phyloP scores from a whole-genome alignment of 2,797 vertebrate species.

The Pachyuromys duprasi region DNA sequence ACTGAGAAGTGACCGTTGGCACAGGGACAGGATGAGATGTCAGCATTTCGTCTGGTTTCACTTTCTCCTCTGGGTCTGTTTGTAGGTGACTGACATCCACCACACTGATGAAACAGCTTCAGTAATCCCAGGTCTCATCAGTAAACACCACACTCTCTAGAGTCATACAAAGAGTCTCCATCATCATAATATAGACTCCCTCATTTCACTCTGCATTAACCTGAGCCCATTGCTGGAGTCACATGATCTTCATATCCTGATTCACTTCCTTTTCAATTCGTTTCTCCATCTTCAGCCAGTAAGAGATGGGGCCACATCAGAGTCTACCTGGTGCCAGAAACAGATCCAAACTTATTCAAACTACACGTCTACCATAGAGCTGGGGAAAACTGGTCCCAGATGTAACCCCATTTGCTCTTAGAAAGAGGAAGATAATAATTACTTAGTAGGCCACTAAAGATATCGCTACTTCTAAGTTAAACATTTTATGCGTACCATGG shows the following conservation, averaged over 20 bases:
- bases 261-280: slow-evolving; percentile 10
- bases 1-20: neutral
- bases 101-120: neutral
- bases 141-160: neutral
- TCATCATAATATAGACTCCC: neutral
- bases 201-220: neutral
- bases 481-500: neutral
- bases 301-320: neutral
- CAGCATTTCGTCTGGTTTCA: neutral
- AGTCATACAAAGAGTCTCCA: neutral
- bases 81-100: neutral
- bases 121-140: neutral
- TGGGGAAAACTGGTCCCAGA: neutral
- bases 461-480: neutral
- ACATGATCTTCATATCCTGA: neutral
- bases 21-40: neutral
- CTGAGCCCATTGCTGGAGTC: neutral
- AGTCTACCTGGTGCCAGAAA: neutral
- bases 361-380: neutral
- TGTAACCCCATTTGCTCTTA: neutral
- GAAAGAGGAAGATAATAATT: neutral
- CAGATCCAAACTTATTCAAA: neutral
- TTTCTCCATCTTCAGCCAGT: neutral
- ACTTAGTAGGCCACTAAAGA: neutral
- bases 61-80: neutral